Evolutionary conservation across 1,140 invertebrate species (phyloP), one percentile per base, ranked within the genome.

Genomic region (Cydia splendana): DNA sequence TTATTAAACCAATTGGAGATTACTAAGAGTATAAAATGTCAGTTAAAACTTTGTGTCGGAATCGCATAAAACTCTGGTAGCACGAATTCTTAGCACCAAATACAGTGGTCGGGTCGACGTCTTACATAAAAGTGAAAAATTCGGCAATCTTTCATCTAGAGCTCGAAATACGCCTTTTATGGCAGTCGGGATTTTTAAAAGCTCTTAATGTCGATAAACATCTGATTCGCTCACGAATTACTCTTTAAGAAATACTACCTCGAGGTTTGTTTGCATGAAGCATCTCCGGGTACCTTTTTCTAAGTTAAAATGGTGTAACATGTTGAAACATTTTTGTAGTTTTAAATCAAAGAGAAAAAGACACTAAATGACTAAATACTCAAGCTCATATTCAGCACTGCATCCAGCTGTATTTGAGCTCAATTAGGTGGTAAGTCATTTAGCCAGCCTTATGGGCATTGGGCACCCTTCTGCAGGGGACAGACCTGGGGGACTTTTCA

Each of bases 161-260:
- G 83, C 81, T 80, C 83, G 81, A 79, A 81, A 84, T 77, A 77
- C 78, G 85, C 83, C 51, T 81, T 88, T 83, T 87, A 87, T 76
- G 85, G 84, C 78, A 81, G 76, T 71, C 81, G 81, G 79, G 80
- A 80, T 80, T 82, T 82, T 78, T 77, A 78, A 82, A 80, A 80
- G 80, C 81, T 83, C 81, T 83, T 78, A 79, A 79, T 77, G 80
- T 78, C 84, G 85, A 87, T 88, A 83, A 84, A 77, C 81, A 84
- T 87, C 83, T 84, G 79, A 77, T 76, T 76, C 80, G 78, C 80
- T 85, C 86, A 87, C 85, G 84, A 71, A 71, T 71, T 71, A 71
- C 67, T 18, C 30, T 71, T 71, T 20, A 71, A 42, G 7, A 34
- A 69, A 7, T 7, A 71, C 18, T 71, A 38, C n/a, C 67, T 15